phyloP scores from a whole-genome alignment of 2,888 invertebrate genomes.

The Scaptomyza caliginosa region DNA sequence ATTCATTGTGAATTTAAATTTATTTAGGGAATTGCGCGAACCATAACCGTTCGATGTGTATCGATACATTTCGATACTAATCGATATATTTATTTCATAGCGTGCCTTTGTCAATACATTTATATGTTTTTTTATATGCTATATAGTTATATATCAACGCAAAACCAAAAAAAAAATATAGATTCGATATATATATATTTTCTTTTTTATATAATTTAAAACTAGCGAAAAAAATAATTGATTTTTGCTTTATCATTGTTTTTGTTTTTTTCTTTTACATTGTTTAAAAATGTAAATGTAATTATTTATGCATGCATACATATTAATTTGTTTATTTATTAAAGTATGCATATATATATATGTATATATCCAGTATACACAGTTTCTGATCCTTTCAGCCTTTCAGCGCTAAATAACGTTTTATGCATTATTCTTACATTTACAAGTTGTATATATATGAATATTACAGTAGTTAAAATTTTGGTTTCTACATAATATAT shows the following conservation, averaged over 20 bases:
- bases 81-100: conserved; percentile 8
- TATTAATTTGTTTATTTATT: neutral
- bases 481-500: conserved; percentile 26
- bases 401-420: conserved; percentile 14
- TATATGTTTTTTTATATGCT: neutral
- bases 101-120: conserved; percentile 5
- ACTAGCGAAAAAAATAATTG: conserved; percentile 6
- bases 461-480: conserved; percentile 25
- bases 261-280: conserved; percentile 1
- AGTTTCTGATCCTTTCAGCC: neutral
- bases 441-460: conserved; percentile 12
- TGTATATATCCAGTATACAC: conserved; percentile 10
- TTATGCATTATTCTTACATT: conserved; percentile 11
- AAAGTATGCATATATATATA: conserved; percentile 4
- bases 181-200: neutral
- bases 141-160: conserved; percentile 8
- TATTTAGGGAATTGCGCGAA: conserved; percentile 4
- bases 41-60: conserved; percentile 1
- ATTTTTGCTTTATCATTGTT: neutral
- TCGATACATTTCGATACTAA: neutral
- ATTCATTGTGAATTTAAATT: conserved; percentile 4
- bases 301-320: neutral
- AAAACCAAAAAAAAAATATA: conserved; percentile 6
- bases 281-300: neutral
- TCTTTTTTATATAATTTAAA: conserved; percentile 3